Conservation (phyloP, 2,797 vertebrate species). For the Pampus argenteus region DNA sequence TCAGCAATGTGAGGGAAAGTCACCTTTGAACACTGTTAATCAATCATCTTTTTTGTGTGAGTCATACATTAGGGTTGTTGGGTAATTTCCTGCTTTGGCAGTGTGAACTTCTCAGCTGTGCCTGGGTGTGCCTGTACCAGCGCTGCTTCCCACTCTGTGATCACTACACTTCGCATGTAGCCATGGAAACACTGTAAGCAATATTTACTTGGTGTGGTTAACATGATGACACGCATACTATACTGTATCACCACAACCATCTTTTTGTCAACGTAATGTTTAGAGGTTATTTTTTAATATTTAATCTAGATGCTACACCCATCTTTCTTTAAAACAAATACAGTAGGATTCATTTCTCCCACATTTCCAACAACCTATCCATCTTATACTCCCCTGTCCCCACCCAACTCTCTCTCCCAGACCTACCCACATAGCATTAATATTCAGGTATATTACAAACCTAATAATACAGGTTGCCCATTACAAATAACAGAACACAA, state of each 20-base stretch:
- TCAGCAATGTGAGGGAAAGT: background rate
- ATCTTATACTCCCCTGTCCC: background rate
- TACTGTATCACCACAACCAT: background rate
- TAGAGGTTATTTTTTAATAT: too few species aligned
- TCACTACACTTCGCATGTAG: constrained; percentile 33
- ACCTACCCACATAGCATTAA: background rate
- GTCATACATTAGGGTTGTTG: constrained; percentile 30
- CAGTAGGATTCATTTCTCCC: too few species aligned
- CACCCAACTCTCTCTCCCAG: background rate
- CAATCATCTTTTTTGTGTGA: constrained; percentile 23
- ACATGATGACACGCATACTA: constrained; percentile 4
- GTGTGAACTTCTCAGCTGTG: constrained; percentile 37
- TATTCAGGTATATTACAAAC: background rate
- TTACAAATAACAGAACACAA: constrained; percentile 18
- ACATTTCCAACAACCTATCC: too few species aligned
- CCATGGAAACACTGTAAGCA: constrained; percentile 62
- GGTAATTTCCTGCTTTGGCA: constrained; percentile 73
- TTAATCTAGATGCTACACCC: too few species aligned
- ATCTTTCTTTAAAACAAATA: too few species aligned
- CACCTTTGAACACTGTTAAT: background rate
- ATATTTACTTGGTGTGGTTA: constrained; percentile 23
- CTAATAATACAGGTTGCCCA: background rate
- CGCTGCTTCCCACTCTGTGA: constrained; percentile 37
- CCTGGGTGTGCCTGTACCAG: constrained; percentile 66
- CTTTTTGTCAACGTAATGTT: too few species aligned